These are phyloP conservation scores for Lanius collurio DNA, from an alignment of 2,113 vertebrate species.

Conservation along the genomic window DNA sequence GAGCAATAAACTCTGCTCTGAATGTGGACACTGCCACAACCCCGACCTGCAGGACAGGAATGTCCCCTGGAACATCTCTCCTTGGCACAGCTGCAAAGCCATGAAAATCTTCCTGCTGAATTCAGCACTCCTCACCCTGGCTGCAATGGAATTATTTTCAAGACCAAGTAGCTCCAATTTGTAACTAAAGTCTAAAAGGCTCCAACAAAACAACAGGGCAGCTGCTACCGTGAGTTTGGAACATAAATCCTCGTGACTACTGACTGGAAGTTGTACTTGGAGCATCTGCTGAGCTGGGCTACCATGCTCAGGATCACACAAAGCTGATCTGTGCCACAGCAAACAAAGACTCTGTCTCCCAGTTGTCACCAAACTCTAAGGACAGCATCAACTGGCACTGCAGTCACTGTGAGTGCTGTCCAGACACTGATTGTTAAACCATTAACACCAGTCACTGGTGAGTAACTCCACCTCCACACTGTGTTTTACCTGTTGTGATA, in stretches of 20 bases:
- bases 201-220: not conserved
- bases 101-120: not conserved
- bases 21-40: not conserved
- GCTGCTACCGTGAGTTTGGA: not conserved
- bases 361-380: not conserved
- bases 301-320: not conserved
- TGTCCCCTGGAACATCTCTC: not conserved
- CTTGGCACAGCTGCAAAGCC: not conserved
- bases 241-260: not conserved
- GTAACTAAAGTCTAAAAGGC: not conserved
- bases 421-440: not conserved
- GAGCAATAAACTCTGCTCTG: not conserved
- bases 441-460: not conserved
- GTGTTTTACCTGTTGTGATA: conserved; percentile 94
- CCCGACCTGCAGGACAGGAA: not conserved
- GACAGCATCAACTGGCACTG: not conserved
- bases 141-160: not conserved
- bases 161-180: not conserved
- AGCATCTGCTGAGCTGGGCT: not conserved
- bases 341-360: not conserved
- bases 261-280: not conserved
- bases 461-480: not conserved
- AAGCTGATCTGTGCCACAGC: not conserved
- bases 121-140: not conserved
- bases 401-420: not conserved